Evolutionary conservation across 2,113 vertebrate genomes (phyloP).

Genomic region (Shinisaurus crocodilurus): DNA sequence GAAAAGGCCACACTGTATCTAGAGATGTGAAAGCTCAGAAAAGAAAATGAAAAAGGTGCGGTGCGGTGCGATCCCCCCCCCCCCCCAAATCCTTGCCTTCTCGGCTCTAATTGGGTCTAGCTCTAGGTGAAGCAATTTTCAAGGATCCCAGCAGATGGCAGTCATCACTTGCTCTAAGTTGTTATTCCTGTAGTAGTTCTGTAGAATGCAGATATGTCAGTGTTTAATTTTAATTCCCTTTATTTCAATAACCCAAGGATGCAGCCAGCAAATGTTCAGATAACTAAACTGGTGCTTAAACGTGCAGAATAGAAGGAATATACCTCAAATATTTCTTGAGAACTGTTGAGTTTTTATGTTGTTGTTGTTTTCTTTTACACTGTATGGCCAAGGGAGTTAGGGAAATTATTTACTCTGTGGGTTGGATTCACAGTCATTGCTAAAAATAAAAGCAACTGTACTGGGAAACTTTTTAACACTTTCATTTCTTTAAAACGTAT

Average conservation of each 20-base stretch:
- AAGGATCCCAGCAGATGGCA: conserved; percentile 61
- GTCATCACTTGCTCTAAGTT: conserved; percentile 29
- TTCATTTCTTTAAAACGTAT: background rate
- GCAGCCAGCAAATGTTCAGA: conserved; percentile 27
- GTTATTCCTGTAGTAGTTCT: background rate
- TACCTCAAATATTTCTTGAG: background rate
- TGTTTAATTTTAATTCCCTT: conserved; percentile 18
- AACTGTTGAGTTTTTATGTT: background rate
- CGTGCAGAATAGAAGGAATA: background rate
- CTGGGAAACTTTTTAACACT: conserved; percentile 22
- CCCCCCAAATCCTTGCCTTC: background rate
- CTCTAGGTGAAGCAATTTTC: background rate
- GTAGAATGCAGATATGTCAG: background rate
- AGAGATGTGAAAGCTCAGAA: too few relatives aligned
- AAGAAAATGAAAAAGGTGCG: too few relatives aligned
- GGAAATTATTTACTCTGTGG: background rate
- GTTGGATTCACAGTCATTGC: conserved; percentile 17
- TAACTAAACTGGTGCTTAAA: conserved; percentile 36
- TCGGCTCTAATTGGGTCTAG: background rate
- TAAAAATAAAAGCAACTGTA: background rate
- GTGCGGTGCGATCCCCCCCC: too few relatives aligned
- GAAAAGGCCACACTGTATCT: background rate
- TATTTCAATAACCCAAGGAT: conserved; percentile 35
- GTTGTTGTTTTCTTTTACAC: background rate
- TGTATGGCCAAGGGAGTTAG: background rate